Evolutionary conservation across 2,113 vertebrate genomes (phyloP).

Genomic region (Ceyx melanurus): DNA sequence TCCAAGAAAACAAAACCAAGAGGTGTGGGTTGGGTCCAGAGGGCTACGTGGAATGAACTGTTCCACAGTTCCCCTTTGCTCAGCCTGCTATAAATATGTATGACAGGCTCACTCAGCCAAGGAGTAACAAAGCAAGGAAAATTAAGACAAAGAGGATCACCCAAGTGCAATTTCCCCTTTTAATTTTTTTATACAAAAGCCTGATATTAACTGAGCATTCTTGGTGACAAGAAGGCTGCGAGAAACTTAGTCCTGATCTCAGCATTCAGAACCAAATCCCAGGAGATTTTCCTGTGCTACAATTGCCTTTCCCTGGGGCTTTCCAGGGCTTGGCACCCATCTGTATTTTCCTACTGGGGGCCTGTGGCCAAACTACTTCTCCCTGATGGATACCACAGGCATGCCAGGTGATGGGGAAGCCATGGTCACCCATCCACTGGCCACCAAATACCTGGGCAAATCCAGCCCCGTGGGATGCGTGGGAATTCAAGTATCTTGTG

Average conservation of each 20-base stretch:
- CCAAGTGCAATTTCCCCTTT: slow-evolving; percentile 51
- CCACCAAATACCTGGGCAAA: not conserved
- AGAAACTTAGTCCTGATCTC: not conserved
- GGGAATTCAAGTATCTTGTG: not conserved
- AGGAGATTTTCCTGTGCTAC: not conserved
- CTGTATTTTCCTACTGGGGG: not conserved
- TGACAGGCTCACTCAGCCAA: not conserved
- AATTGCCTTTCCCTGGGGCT: not conserved
- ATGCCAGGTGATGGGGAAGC: not conserved
- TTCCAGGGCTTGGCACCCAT: not conserved
- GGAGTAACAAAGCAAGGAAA: slow-evolving; percentile 64
- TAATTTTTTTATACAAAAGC: slow-evolving; percentile 44
- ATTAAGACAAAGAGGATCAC: slow-evolving; percentile 61
- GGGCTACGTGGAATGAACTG: not conserved
- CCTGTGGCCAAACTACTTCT: not conserved
- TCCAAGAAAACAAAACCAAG: not conserved
- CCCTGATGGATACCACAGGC: not conserved
- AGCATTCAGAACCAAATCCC: not conserved
- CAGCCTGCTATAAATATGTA: slow-evolving; percentile 25
- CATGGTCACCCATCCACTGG: not conserved
- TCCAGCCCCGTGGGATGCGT: not conserved
- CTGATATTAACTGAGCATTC: slow-evolving; percentile 28
- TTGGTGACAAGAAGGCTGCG: slow-evolving; percentile 18
- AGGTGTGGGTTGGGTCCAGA: not conserved
- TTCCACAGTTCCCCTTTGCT: not conserved